These are phyloP conservation scores for Oreochromis aureus DNA, from an alignment of 2,113 vertebrate species.

Conservation along the genomic window DNA sequence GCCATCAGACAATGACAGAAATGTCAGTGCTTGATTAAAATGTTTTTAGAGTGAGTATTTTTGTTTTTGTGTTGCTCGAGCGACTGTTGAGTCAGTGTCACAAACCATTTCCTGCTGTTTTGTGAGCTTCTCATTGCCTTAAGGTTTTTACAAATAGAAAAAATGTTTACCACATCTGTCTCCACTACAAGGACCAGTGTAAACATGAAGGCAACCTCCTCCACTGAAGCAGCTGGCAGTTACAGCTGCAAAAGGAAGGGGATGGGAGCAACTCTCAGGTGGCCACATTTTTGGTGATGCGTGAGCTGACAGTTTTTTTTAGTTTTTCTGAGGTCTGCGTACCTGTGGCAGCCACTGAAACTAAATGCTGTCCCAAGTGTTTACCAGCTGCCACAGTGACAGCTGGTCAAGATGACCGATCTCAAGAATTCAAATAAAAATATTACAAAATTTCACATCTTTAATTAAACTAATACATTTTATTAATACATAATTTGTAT, in stretches of 20 bases:
- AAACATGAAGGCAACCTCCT: not conserved
- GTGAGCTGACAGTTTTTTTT: not conserved
- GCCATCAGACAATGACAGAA: not conserved
- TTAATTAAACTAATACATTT: not conserved
- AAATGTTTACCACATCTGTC: not conserved
- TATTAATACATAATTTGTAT: not conserved
- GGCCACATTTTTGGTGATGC: not conserved
- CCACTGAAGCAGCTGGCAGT: conserved; percentile 11
- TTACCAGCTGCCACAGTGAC: not conserved
- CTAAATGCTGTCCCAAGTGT: not conserved
- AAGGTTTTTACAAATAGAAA: not conserved
- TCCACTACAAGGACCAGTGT: not conserved
- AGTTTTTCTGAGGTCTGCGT: not conserved
- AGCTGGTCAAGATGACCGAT: not conserved
- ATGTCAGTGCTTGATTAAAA: not conserved
- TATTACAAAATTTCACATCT: not conserved
- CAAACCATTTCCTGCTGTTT: not conserved
- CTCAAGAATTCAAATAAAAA: not conserved
- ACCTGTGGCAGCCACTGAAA: not conserved
- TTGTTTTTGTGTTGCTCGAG: not conserved
- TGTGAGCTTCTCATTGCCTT: not conserved
- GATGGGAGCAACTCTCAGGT: not conserved
- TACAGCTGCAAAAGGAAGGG: not conserved
- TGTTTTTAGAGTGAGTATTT: not conserved
- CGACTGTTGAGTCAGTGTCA: not conserved